Percentiles rank a stretch among this genome's conserved stretches.
These are phyloP conservation scores for Scaptomyza cyrtandrae DNA, from an alignment of 2,888 invertebrate species.

Conservation along the genomic window DNA sequence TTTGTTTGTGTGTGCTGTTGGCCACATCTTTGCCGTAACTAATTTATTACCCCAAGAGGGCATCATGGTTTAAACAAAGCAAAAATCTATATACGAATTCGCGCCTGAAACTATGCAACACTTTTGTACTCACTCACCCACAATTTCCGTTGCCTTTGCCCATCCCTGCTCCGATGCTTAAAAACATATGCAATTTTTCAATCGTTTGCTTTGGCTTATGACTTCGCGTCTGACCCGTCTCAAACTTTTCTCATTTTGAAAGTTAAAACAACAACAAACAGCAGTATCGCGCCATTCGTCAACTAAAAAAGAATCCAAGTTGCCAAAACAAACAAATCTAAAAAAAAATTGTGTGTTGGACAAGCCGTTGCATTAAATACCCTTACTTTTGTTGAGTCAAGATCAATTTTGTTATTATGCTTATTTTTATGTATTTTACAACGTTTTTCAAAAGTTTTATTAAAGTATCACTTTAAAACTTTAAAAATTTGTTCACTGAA, in stretches of 20 bases:
- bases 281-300: conserved; percentile 81
- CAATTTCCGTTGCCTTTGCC: not conserved
- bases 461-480: too few species aligned
- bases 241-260: conserved; percentile 81
- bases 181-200: conserved; percentile 60
- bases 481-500: too few species aligned
- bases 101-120: conserved; percentile 28
- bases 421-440: too few species aligned
- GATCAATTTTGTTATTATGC: too few species aligned
- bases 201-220: conserved; percentile 54
- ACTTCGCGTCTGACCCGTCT: conserved; percentile 46
- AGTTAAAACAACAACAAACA: conserved; percentile 75
- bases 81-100: conserved; percentile 2
- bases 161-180: too few species aligned
- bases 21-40: conserved; percentile 72
- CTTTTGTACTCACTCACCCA: not conserved
- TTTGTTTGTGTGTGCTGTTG: conserved; percentile 16
- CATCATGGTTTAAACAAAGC: conserved; percentile 63
- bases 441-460: too few species aligned
- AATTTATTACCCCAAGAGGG: conserved; percentile 73
- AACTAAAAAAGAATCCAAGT: conserved; percentile 48
- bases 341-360: not conserved
- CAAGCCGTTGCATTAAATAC: conserved; percentile 19
- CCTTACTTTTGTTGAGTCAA: not conserved
- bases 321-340: conserved; percentile 35